Conservation (phyloP, 2,113 vertebrate genomes). For the Centropristis striata region DNA sequence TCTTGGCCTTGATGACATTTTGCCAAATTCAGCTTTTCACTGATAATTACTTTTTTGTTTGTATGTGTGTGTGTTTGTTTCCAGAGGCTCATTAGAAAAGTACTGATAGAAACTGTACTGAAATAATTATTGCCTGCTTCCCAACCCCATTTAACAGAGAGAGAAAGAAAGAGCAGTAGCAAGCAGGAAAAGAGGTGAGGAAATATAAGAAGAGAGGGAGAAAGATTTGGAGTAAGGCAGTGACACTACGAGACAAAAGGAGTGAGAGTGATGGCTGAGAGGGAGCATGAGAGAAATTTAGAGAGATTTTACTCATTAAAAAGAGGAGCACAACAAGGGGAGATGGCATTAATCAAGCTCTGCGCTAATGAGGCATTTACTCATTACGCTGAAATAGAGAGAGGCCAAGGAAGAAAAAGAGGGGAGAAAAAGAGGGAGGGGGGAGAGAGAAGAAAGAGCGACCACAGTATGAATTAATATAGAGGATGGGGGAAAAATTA, state of each 20-base stretch:
- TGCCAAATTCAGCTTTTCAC: conserved; percentile 57
- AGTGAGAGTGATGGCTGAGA: conserved; percentile 44
- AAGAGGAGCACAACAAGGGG: conserved; percentile 76
- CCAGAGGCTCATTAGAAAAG: conserved; percentile 65
- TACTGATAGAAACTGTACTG: conserved; percentile 55
- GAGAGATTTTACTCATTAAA: conserved; percentile 78
- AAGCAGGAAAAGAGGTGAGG: conserved; percentile 13
- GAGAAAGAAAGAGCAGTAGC: not conserved
- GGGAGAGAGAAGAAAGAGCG: conserved; percentile 2
- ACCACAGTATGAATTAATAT: conserved; percentile 38
- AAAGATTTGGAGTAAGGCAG: conserved; percentile 29
- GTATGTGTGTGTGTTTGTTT: conserved; percentile 35
- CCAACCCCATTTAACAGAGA: conserved; percentile 17
- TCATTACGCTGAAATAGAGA: conserved; percentile 78
- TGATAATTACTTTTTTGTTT: conserved; percentile 56
- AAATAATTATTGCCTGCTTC: conserved; percentile 57
- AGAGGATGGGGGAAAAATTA: conserved; percentile 17
- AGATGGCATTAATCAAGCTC: conserved; percentile 79
- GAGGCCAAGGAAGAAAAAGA: conserved; percentile 37
- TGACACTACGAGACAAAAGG: conserved; percentile 29
- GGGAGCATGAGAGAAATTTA: conserved; percentile 49
- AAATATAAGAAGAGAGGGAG: not conserved
- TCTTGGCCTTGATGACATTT: conserved; percentile 41
- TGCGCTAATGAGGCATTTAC: conserved; percentile 81
- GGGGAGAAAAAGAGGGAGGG: not conserved